Evolutionary conservation across 1,140 invertebrate genomes (phyloP).

Genomic region (Heliconius hermathena): DNA sequence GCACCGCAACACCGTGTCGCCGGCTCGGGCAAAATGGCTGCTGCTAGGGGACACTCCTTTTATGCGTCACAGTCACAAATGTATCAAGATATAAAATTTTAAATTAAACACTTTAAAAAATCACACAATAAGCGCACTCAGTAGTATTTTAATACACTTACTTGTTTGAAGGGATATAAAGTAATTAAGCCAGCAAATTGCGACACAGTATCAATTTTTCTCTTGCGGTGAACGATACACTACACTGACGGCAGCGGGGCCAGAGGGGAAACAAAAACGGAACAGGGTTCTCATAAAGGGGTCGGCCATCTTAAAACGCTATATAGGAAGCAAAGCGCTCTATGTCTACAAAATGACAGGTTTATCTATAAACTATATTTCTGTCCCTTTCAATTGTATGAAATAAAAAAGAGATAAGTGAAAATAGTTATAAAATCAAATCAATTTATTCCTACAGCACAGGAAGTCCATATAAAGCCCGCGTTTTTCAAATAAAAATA

Average conservation of each 20-base stretch:
- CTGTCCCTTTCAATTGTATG: neutral
- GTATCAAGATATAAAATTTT: conserved; percentile 54
- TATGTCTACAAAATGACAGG: neutral
- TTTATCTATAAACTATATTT: conserved; percentile 9
- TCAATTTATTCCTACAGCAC: conserved; percentile 20
- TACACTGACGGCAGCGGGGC: conserved; percentile 80
- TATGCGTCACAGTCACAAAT: conserved; percentile 81
- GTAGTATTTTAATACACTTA: conserved; percentile 75
- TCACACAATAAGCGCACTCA: conserved; percentile 66
- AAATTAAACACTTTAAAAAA: conserved; percentile 54
- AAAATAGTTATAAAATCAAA: conserved; percentile 7
- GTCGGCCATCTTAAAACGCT: conserved; percentile 61
- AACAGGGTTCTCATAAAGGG: conserved; percentile 76
- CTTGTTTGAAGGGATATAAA: conserved; percentile 82
- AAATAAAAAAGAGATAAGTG: conserved; percentile 21
- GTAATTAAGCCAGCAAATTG: conserved; percentile 81
- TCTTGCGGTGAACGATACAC: conserved; percentile 81
- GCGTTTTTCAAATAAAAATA: conserved; percentile 19
- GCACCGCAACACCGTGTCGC: conserved; percentile 79
- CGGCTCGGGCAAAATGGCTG: conserved; percentile 82
- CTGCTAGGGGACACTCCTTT: conserved; percentile 80
- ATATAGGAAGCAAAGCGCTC: conserved; percentile 21
- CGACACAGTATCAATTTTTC: conserved; percentile 80
- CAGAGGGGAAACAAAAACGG: conserved; percentile 81
- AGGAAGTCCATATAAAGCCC: conserved; percentile 26